These are phyloP conservation scores for Sebastes iracundus DNA, from an alignment of 2,797 vertebrate genomes.

Conservation along the genomic window DNA sequence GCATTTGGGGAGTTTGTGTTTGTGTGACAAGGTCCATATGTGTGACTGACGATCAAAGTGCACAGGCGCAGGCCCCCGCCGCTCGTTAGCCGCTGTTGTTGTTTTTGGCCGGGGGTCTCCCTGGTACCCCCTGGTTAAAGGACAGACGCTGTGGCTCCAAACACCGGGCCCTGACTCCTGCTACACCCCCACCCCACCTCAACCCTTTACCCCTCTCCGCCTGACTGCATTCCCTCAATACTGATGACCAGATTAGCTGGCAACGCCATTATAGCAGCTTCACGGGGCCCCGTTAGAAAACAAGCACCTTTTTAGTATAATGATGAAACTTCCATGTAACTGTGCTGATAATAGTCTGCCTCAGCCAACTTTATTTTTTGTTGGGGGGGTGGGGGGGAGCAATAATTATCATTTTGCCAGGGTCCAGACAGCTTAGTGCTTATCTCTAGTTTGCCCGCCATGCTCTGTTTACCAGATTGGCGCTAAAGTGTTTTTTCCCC, in stretches of 20 bases:
- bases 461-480: slow-evolving; percentile 73
- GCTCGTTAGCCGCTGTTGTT: slow-evolving; percentile 73
- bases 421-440: slow-evolving; percentile 65
- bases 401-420: slow-evolving; percentile 67
- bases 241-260: slow-evolving; percentile 72
- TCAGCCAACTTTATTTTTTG: slow-evolving; percentile 30
- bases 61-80: slow-evolving; percentile 32
- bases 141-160: slow-evolving; percentile 79
- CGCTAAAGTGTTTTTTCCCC: slow-evolving; percentile 56
- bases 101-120: slow-evolving; percentile 73
- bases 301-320: slow-evolving; percentile 42
- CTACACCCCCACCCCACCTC: slow-evolving; percentile 11
- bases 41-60: slow-evolving; percentile 77
- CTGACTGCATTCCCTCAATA: slow-evolving; percentile 66
- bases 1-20: slow-evolving; percentile 60
- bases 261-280: slow-evolving; percentile 34
- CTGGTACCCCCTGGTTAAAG: slow-evolving; percentile 65
- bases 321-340: slow-evolving; percentile 57
- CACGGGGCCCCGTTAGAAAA: slow-evolving; percentile 25
- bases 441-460: slow-evolving; percentile 70
- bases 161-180: slow-evolving; percentile 45
- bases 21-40: slow-evolving; percentile 78
- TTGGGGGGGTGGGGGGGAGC: neutral
- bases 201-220: slow-evolving; percentile 36
- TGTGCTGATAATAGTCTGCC: slow-evolving; percentile 36